Evolutionary conservation across 35 echinoderm and acorn worm species (phyloP).

Genomic region (Holothuria glaberrima): DNA sequence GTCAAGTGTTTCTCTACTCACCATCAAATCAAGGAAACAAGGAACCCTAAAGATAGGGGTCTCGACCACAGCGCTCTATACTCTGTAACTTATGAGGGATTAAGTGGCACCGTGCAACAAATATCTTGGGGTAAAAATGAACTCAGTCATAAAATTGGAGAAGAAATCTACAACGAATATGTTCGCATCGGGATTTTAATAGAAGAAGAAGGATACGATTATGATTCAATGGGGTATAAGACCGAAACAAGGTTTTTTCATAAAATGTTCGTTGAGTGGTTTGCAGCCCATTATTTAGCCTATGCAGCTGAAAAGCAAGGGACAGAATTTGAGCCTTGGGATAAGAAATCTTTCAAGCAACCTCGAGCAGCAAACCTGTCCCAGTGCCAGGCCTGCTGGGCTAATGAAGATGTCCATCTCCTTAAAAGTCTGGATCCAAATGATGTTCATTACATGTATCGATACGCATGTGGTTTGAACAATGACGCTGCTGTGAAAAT

Average conservation of each 20-base stretch:
- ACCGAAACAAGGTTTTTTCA: slow-evolving; percentile 4
- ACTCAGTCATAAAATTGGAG: not conserved
- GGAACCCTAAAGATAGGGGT: not conserved
- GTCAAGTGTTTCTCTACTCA: too few species aligned
- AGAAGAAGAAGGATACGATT: not conserved
- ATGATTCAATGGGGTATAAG: not conserved
- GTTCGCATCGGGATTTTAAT: not conserved
- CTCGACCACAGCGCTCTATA: not conserved
- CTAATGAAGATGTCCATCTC: too few species aligned
- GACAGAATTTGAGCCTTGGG: too few species aligned
- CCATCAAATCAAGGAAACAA: too few species aligned
- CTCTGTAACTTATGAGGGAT: not conserved
- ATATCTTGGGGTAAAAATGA: not conserved
- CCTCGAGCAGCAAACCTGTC: too few species aligned
- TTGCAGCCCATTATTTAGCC: not conserved
- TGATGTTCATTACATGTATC: too few species aligned
- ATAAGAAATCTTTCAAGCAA: too few species aligned
- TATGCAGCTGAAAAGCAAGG: not conserved
- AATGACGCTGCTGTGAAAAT: too few species aligned
- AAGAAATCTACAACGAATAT: not conserved
- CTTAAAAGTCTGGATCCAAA: too few species aligned
- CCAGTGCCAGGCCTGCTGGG: too few species aligned
- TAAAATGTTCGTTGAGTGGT: not conserved
- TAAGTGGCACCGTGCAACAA: not conserved
- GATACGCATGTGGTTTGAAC: too few species aligned